A percentile compares a stretch with the other conserved stretches of the same genome.
Evolutionary conservation across 2,113 vertebrate species (phyloP).

Genomic region (Bambusicola thoracicus): DNA sequence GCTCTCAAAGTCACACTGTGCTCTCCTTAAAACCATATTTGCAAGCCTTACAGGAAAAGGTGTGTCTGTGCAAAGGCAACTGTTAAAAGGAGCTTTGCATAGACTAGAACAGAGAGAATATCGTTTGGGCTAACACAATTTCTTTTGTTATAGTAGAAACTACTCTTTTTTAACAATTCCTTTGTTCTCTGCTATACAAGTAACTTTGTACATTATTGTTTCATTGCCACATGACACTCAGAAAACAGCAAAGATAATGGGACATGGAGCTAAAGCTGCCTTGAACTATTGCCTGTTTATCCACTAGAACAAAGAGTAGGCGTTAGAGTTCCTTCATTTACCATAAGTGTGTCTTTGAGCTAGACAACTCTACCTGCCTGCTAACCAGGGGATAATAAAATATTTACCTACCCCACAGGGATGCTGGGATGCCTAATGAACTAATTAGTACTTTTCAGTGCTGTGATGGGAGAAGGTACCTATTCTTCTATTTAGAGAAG

Average conservation of each 20-base stretch:
- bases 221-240: background rate
- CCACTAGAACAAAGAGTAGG: constrained; percentile 43
- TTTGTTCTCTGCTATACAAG: background rate
- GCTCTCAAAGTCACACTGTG: background rate
- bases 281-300: constrained; percentile 53
- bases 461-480: constrained; percentile 23
- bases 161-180: background rate
- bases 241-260: constrained; percentile 40
- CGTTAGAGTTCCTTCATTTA: constrained; percentile 51
- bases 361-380: constrained; percentile 38
- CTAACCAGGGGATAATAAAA: constrained; percentile 65
- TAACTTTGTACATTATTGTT: background rate
- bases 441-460: constrained; percentile 22
- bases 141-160: background rate
- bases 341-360: constrained; percentile 42
- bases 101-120: background rate
- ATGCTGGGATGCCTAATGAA: constrained; percentile 47
- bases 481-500: constrained; percentile 9
- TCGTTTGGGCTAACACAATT: background rate
- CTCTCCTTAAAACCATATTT: background rate
- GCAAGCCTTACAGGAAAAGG: background rate
- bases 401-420: constrained; percentile 22
- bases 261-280: constrained; percentile 1
- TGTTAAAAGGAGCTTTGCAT: background rate
- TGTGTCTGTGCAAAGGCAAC: background rate